Evolutionary conservation across 2,113 vertebrate species (phyloP), one percentile per base, ranked within the genome.

Genomic region (Menura novaehollandiae): DNA sequence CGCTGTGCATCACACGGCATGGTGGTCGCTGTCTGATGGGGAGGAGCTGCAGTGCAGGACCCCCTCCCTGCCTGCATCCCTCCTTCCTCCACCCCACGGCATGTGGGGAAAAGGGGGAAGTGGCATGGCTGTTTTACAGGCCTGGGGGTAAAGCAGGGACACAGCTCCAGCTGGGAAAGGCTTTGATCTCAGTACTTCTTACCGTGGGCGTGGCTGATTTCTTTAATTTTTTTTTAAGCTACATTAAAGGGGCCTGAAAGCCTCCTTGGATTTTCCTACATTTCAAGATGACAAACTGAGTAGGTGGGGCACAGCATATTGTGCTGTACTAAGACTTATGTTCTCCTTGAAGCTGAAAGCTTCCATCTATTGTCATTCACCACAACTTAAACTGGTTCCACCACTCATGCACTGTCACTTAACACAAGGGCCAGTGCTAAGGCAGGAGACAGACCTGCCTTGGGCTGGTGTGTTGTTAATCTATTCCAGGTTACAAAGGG

Each of bases 301-400:
- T 22, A 66, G 67, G 64, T 30, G 33, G 56, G 67, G 52, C 87
- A 20, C 39, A 78, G 41, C 13, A 3, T 37, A 26, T 47, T 64
- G 69, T 67, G 73, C 87, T 76, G 20, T 22, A 14, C 30, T 30
- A 16, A 62, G 71, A 53, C 13, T 33, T 52, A 44, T 53, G 9
- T 33, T 80, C 73, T 55, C 79, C 88, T 91, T 49, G 75, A 91
- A 90, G 88, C 43, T 2, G 2, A 56, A 85, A 55, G 72, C 91
- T 91, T 78, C 66, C 33, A 33, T 43, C 67, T 77, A 0, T 5
- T 73, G 33, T 43, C 64, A 67, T 15, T 88, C 7, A 79, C 78
- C 77, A 72, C 87, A 85, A n/a, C 82, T 94, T 47, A 71, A 88
- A 91, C 88, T 80, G 92, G 95, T 97, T 93, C 78, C 59, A 69